Percentiles rank a stretch among this genome's conserved stretches.
Conservation (phyloP, 1,140 invertebrate genomes). For the Andrena cerasifolii region DNA sequence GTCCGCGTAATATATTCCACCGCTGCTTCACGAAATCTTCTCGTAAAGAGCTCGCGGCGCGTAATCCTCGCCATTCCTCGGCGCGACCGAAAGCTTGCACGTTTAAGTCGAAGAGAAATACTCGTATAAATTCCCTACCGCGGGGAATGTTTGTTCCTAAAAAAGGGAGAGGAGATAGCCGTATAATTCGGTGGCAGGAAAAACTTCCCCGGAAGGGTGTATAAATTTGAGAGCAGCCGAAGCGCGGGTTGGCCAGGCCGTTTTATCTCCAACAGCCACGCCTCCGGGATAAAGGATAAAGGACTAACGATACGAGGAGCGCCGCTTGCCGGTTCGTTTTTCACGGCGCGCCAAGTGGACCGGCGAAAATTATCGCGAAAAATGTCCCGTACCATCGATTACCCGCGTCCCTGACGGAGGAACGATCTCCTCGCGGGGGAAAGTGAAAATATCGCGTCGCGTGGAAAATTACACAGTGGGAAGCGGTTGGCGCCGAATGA, state of each 20-base stretch:
- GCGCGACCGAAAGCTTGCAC: not conserved
- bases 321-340: not conserved
- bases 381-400: not conserved
- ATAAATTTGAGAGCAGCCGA: slow-evolving; percentile 42
- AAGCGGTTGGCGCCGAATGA: slow-evolving; percentile 40
- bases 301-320: slow-evolving; percentile 44
- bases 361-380: slow-evolving; percentile 22
- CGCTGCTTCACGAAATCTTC: not conserved
- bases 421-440: not conserved
- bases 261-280: slow-evolving; percentile 35
- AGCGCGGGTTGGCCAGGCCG: slow-evolving; percentile 8
- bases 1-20: not conserved
- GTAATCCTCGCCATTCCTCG: not conserved
- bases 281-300: slow-evolving; percentile 30
- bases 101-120: slow-evolving; percentile 24
- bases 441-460: slow-evolving; percentile 52
- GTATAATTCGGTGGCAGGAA: slow-evolving; percentile 6
- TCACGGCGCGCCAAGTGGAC: not conserved
- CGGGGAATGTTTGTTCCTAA: not conserved
- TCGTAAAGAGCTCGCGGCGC: not conserved
- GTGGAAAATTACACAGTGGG: slow-evolving; percentile 49
- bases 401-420: not conserved
- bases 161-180: not conserved
- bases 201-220: not conserved
- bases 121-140: slow-evolving; percentile 20